Percentiles rank a stretch among this genome's conserved stretches.
Conservation (phyloP, 2,113 vertebrate genomes). For the Hemiprocne comata region DNA sequence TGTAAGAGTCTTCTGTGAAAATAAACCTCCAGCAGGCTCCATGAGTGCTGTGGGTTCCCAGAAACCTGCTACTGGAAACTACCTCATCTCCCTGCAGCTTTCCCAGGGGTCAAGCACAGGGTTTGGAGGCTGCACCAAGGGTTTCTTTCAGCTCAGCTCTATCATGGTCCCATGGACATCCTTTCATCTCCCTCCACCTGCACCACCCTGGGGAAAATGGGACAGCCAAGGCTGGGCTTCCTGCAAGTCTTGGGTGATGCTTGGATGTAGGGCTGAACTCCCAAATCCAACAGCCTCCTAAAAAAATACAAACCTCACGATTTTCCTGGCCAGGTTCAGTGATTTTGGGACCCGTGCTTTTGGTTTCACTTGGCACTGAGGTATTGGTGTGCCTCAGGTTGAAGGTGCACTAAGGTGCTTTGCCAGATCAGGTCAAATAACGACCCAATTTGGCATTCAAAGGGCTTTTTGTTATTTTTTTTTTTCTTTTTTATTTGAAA, state of each 20-base stretch:
- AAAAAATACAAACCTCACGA: not conserved
- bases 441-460: not conserved
- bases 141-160: not conserved
- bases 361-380: not conserved
- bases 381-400: not conserved
- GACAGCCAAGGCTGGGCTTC: not conserved
- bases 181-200: not conserved
- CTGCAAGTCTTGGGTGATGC: not conserved
- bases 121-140: not conserved
- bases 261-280: not conserved
- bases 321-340: not conserved
- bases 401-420: not conserved
- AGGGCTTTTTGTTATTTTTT: not conserved
- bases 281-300: not conserved
- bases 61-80: not conserved
- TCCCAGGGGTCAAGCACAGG: not conserved
- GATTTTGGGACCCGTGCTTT: not conserved
- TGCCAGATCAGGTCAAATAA: not conserved
- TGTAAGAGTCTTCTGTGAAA: not conserved
- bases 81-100: not conserved
- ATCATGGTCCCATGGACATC: not conserved
- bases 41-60: not conserved
- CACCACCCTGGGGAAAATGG: accelerated
- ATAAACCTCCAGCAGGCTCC: not conserved
- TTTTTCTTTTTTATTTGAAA: not conserved